phyloP scores from a whole-genome alignment of 2,888 invertebrate genomes.

The Archaeoteleia sp. region DNA sequence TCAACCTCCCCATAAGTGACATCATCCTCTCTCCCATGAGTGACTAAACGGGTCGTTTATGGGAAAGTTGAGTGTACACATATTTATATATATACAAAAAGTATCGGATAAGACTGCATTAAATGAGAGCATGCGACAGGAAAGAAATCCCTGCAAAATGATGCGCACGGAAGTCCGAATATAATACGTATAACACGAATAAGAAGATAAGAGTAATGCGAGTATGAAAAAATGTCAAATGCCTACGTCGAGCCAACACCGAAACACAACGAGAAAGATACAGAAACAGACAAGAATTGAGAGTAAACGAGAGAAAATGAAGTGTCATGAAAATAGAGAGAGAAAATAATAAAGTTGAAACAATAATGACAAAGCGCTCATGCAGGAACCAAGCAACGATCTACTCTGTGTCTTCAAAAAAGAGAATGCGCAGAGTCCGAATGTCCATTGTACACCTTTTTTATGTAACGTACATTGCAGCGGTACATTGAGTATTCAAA shows the following conservation, averaged over 20 bases:
- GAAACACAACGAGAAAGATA: constrained; percentile 49
- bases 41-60: no score
- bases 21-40: no score
- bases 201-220: no score
- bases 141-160: constrained; percentile 9
- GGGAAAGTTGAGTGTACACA: no score
- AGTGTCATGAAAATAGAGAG: constrained; percentile 20
- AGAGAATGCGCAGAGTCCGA: neutral
- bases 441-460: neutral
- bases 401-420: constrained; percentile 1
- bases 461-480: neutral
- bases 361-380: constrained; percentile 58
- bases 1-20: no score
- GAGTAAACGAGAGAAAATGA: constrained; percentile 30
- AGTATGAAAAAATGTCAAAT: no score
- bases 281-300: constrained; percentile 29
- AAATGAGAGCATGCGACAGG: constrained; percentile 11
- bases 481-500: no score
- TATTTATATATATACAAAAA: no score
- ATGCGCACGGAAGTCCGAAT: no score
- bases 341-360: constrained; percentile 12
- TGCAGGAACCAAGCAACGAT: constrained; percentile 68
- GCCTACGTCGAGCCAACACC: constrained; percentile 58
- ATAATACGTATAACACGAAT: no score
- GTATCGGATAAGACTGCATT: no score